Evolutionary conservation across 2,888 invertebrate species (phyloP).

Genomic region (Digitonthophagus gazella): DNA sequence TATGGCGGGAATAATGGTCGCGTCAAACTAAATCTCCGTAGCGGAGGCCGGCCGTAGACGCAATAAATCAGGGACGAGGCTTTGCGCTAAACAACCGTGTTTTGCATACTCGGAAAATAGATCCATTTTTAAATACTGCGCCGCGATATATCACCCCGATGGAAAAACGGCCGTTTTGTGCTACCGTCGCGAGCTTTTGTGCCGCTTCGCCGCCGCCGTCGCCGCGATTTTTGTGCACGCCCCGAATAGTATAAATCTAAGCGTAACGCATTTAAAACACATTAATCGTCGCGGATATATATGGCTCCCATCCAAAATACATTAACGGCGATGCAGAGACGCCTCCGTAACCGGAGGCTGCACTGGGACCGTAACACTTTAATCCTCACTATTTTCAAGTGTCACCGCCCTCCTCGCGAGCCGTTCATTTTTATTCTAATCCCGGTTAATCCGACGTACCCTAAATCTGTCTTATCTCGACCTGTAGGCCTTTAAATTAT

Average conservation of each 20-base stretch:
- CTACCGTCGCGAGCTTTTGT: constrained; percentile 2
- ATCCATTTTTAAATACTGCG: constrained; percentile 28
- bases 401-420: constrained; percentile 40
- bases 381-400: constrained; percentile 40
- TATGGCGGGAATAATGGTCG: constrained; percentile 12
- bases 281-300: constrained; percentile 29
- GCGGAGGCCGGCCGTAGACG: constrained; percentile 8
- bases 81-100: constrained; percentile 22
- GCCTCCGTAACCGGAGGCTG: constrained; percentile 3
- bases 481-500: constrained; percentile 25
- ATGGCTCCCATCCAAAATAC: constrained; percentile 31
- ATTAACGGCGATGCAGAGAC: constrained; percentile 29
- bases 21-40: constrained; percentile 16
- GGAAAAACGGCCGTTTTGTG: constrained; percentile 12
- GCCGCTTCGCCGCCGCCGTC: background rate
- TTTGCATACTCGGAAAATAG: constrained; percentile 23
- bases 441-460: constrained; percentile 37
- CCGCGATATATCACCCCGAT: constrained; percentile 24
- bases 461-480: constrained; percentile 38
- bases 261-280: constrained; percentile 30
- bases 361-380: constrained; percentile 27
- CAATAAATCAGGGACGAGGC: constrained; percentile 23
- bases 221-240: background rate
- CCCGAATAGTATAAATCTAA: constrained; percentile 28
- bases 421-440: constrained; percentile 43